Evolutionary conservation across 2,113 vertebrate genomes (phyloP).

Genomic region (Osmerus eperlanus): DNA sequence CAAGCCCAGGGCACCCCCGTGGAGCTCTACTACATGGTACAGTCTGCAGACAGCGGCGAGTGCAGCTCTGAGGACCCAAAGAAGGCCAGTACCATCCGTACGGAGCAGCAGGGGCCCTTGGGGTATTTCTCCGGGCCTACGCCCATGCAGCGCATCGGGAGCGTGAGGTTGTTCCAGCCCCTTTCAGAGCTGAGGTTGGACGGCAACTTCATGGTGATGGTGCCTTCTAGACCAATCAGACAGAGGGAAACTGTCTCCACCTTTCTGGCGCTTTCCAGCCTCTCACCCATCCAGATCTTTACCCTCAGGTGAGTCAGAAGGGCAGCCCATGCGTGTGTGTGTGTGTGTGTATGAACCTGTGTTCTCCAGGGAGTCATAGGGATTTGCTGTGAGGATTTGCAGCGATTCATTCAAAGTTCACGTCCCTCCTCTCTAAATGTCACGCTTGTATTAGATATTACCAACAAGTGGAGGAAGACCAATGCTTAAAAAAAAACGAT

Average conservation of each 20-base stretch:
- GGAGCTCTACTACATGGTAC: slow-evolving; percentile 90
- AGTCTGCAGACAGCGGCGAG: slow-evolving; percentile 70
- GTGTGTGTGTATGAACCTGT: not conserved
- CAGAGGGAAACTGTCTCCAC: slow-evolving; percentile 83
- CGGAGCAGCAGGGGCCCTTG: slow-evolving; percentile 66
- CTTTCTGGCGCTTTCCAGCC: slow-evolving; percentile 78
- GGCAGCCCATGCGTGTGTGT: not conserved
- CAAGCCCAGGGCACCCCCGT: slow-evolving; percentile 79
- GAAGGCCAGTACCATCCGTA: slow-evolving; percentile 75
- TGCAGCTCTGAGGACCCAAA: slow-evolving; percentile 76
- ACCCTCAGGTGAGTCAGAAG: slow-evolving; percentile 79
- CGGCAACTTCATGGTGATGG: slow-evolving; percentile 79
- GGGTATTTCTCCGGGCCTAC: slow-evolving; percentile 71
- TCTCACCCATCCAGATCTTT: slow-evolving; percentile 85
- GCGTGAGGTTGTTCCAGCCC: slow-evolving; percentile 77
- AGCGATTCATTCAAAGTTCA: not conserved
- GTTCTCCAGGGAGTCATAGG: not conserved
- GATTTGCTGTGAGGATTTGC: not conserved
- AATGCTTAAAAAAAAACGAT: too few species aligned
- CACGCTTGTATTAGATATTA: not conserved
- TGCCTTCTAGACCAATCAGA: slow-evolving; percentile 83
- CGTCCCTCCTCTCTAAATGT: not conserved
- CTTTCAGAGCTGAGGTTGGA: slow-evolving; percentile 82
- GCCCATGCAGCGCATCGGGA: slow-evolving; percentile 83
- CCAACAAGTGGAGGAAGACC: too few species aligned